Evolutionary conservation across 1,140 invertebrate species (phyloP).

Genomic region (Hycleus phaleratus): DNA sequence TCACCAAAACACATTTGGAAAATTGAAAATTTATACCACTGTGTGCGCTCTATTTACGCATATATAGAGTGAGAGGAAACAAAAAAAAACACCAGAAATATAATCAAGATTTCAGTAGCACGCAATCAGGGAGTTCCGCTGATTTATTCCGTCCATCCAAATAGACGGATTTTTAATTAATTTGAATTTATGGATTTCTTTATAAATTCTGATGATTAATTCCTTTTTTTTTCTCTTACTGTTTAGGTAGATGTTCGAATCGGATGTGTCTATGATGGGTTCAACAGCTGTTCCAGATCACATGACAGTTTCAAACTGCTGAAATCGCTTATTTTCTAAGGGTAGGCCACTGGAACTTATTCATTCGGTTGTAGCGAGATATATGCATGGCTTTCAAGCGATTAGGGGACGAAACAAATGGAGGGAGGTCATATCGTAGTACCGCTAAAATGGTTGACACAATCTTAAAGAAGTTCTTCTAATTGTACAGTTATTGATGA

Average conservation of each 20-base stretch:
- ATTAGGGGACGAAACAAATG: constrained; percentile 2
- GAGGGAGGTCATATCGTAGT: background rate
- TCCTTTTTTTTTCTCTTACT: too few species aligned
- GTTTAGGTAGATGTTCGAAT: too few species aligned
- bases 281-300: constrained; percentile 14
- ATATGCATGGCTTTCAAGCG: background rate
- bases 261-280: constrained; percentile 3
- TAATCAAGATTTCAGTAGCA: background rate
- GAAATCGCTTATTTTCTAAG: background rate
- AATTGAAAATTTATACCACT: constrained; percentile 19
- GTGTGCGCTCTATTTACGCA: too few species aligned
- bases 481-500: too few species aligned
- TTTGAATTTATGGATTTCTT: too few species aligned
- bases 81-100: too few species aligned
- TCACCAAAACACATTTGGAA: constrained; percentile 24
- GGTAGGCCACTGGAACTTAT: background rate
- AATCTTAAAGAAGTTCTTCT: too few species aligned
- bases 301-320: constrained; percentile 11
- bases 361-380: background rate
- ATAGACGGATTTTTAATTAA: too few species aligned
- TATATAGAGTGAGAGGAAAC: too few species aligned
- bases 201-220: too few species aligned
- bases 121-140: background rate
- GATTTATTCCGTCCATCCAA: too few species aligned
- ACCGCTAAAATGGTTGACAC: background rate